phyloP scores from a whole-genome alignment of 1,140 invertebrate genomes.

The Zaprionus vittiger region DNA sequence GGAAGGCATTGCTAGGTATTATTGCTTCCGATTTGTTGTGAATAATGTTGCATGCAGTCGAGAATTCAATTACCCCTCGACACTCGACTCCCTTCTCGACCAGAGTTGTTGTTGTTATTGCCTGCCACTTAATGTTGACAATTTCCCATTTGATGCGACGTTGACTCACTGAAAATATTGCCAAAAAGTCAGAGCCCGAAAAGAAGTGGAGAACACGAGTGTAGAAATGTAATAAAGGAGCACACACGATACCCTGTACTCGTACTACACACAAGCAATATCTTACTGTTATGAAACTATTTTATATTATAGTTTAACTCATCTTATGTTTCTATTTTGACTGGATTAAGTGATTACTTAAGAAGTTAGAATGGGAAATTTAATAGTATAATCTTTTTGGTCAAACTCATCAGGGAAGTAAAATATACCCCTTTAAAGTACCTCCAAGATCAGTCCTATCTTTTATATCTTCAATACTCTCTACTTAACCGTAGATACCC shows the following conservation, averaged over 20 bases:
- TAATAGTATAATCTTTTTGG: too few relatives aligned
- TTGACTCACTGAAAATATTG: slow-evolving; percentile 63
- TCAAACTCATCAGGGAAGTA: neutral
- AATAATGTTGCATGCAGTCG: slow-evolving; percentile 73
- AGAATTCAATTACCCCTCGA: slow-evolving; percentile 74
- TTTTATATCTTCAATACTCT: too few relatives aligned
- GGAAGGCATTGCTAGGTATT: slow-evolving; percentile 42
- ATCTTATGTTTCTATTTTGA: too few relatives aligned
- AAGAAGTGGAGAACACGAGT: slow-evolving; percentile 16
- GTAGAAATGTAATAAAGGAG: neutral
- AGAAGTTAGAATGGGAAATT: too few relatives aligned
- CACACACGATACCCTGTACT: neutral
- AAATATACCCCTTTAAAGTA: neutral
- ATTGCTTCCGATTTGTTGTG: slow-evolving; percentile 79
- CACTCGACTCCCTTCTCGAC: neutral
- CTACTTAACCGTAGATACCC: neutral
- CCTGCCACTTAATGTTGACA: slow-evolving; percentile 79
- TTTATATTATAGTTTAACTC: neutral
- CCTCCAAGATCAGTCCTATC: too few relatives aligned
- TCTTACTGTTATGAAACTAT: neutral
- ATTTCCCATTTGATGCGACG: slow-evolving; percentile 74
- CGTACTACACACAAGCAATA: neutral
- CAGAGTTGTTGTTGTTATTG: slow-evolving; percentile 43
- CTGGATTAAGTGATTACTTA: too few relatives aligned
- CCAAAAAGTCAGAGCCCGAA: slow-evolving; percentile 53